Evolutionary conservation across 1,140 invertebrate species (phyloP), one percentile per base, ranked within the genome.

Genomic region (Tetramorium parvispinum): DNA sequence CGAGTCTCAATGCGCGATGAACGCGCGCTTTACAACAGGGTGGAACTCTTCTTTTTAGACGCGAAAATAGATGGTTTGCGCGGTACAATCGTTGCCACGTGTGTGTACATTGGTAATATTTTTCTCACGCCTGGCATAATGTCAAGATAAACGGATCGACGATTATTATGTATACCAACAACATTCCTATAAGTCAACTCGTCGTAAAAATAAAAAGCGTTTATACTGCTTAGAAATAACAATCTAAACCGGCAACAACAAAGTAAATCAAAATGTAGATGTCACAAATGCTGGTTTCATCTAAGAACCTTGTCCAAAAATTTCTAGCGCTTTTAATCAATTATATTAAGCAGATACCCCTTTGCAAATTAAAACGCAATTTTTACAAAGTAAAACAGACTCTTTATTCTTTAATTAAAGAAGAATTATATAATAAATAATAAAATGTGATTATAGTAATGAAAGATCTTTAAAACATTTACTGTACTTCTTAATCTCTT

Each of bases 91-190:
- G 27, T 37, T 59, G 13, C 68, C 68, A 59, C 40, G 24, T 75
- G 79, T 79, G 49, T 46, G 10, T 73, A 73, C 53, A 37, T 59
- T 59, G 40, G 8, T 73, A 73, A 73, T 83, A 83, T 73, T 83
- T 75, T 75, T 61, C 53, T n/a, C 43, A 73, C 2, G 79, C 13
- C 27, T 83, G 79, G 79, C 79, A n/a, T 83, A 75, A 73, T n/a
- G 53, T 83, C 79, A 83, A 83, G 68, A 83, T 83, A 83, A 83
- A 83, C 43, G 43, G 32, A 59, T 59, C 66, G 65, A 43, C 24
- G 51, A 82, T 82, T 68, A 70, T 68, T 70, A 73, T 46, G 40
- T 81, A 59, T 2, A 57, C 32, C 65, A 21, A 43, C 7, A 43
- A 46, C 66, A 46, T 46, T 71, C 24, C 40, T 37, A 43, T 32